Evolutionary conservation across 2,888 invertebrate genomes (phyloP).

Genomic region (Rapana venosa): DNA sequence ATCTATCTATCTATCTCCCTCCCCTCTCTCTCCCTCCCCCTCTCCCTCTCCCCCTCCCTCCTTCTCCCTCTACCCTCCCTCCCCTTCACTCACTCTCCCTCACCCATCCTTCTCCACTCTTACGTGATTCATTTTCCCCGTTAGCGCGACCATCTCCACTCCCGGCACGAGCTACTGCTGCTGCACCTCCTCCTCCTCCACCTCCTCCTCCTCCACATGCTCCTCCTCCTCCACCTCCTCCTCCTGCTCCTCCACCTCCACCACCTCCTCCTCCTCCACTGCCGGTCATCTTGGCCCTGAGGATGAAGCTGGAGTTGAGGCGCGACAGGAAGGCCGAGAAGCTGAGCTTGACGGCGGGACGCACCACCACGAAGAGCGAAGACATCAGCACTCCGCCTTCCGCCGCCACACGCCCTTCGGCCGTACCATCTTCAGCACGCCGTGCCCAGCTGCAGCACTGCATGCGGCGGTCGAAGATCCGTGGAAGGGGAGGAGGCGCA

Average conservation of each 20-base stretch:
- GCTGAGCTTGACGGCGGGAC: slow-evolving; percentile 67
- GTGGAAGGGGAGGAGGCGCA: slow-evolving; percentile 95
- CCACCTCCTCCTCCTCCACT: not conserved
- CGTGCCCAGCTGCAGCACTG: slow-evolving; percentile 93
- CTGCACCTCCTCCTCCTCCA: too few relatives aligned
- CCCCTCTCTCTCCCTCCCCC: too few relatives aligned
- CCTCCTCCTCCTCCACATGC: too few relatives aligned
- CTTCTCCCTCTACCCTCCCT: too few relatives aligned
- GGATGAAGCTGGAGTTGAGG: slow-evolving; percentile 69
- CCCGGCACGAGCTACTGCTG: not conserved
- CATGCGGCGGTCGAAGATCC: slow-evolving; percentile 92
- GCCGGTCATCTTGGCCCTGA: slow-evolving; percentile 56
- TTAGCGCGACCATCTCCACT: slow-evolving; percentile 40
- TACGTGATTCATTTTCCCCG: slow-evolving; percentile 10
- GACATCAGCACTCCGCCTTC: slow-evolving; percentile 55
- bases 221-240: too few relatives aligned
- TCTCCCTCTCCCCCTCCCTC: too few relatives aligned
- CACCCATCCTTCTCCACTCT: not conserved
- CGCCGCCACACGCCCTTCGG: slow-evolving; percentile 70
- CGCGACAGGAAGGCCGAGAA: slow-evolving; percentile 69
- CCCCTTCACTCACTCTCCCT: too few relatives aligned
- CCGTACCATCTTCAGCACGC: slow-evolving; percentile 93
- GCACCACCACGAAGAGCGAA: slow-evolving; percentile 63
- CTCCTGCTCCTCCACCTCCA: too few relatives aligned
- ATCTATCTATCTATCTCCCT: too few relatives aligned